phyloP scores from a whole-genome alignment of 2,888 invertebrate genomes.

The Zhuqinia jingwanae region DNA sequence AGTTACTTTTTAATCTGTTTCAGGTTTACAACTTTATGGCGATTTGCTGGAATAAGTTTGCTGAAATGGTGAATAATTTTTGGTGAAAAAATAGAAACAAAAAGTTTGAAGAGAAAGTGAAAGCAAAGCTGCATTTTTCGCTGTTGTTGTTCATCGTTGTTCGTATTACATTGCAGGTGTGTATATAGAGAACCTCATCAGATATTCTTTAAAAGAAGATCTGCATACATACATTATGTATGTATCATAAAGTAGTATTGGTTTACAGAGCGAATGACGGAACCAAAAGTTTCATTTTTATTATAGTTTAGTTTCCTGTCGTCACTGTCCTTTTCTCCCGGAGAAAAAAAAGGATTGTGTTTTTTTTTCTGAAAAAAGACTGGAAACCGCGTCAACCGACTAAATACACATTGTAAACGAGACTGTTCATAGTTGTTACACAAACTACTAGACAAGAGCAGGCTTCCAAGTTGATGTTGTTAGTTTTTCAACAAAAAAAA shows the following conservation, averaged over 20 bases:
- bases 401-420: too few relatives aligned
- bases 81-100: too few relatives aligned
- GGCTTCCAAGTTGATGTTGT: conserved; percentile 14
- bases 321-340: not conserved
- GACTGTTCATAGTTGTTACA: too few relatives aligned
- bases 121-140: not conserved
- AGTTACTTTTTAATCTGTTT: too few relatives aligned
- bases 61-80: too few relatives aligned
- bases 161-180: not conserved
- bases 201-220: not conserved
- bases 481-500: not conserved
- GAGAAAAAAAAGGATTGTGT: not conserved
- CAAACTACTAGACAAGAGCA: not conserved
- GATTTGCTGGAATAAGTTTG: too few relatives aligned
- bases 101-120: not conserved
- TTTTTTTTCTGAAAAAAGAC: not conserved
- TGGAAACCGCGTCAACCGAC: not conserved
- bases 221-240: not conserved
- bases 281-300: not conserved
- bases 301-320: not conserved
- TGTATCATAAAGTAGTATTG: not conserved
- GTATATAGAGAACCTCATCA: not conserved
- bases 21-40: too few relatives aligned
- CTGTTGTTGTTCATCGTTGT: not conserved
- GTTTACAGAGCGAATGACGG: not conserved